These are phyloP conservation scores for Podabrus alpinus DNA, from an alignment of 2,888 invertebrate genomes.

Conservation along the genomic window DNA sequence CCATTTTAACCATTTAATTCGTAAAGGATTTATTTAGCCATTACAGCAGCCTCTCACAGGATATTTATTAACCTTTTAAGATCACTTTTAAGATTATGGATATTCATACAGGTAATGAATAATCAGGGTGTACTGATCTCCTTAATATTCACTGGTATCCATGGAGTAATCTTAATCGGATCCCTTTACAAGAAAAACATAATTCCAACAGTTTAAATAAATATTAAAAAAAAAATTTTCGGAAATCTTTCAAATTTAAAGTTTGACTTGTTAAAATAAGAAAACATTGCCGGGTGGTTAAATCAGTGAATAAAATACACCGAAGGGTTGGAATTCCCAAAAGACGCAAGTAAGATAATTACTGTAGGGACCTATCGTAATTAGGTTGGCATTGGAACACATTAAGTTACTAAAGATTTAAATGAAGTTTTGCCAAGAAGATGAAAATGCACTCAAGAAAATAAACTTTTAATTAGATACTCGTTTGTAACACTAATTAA, in stretches of 20 bases:
- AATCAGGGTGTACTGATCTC: too few species aligned
- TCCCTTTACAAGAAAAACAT: too few species aligned
- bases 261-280: neutral
- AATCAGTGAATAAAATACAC: neutral
- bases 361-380: neutral
- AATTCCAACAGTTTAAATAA: too few species aligned
- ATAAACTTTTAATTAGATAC: neutral
- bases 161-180: too few species aligned
- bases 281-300: neutral
- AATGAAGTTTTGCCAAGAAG: neutral
- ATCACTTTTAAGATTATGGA: too few species aligned
- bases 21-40: too few species aligned
- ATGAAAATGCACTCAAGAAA: neutral
- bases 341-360: neutral
- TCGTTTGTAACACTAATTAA: neutral
- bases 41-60: too few species aligned
- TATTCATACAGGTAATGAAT: too few species aligned
- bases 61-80: too few species aligned
- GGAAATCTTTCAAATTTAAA: neutral
- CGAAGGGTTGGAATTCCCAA: neutral
- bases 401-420: neutral
- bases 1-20: too few species aligned
- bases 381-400: neutral
- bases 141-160: too few species aligned
- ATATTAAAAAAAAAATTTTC: neutral